phyloP scores from a whole-genome alignment of 1,140 invertebrate genomes.

The Cherax quadricarinatus region DNA sequence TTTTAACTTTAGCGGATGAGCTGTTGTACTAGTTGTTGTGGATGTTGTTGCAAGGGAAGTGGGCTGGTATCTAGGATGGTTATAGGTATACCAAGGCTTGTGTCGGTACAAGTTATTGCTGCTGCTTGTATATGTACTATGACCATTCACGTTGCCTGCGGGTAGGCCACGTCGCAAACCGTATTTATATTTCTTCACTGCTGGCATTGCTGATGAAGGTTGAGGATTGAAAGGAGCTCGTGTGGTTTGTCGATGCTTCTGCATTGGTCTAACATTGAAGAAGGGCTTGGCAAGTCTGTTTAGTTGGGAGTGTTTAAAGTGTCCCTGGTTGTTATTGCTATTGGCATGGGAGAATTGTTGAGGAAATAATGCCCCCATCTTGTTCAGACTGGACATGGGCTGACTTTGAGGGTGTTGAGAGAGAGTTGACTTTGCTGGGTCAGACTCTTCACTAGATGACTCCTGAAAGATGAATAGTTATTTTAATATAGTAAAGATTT shows the following conservation, averaged over 20 bases:
- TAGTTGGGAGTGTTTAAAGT: background rate
- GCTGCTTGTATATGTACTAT: slow-evolving; percentile 13
- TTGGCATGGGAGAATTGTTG: background rate
- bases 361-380: slow-evolving; percentile 17
- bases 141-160: slow-evolving; percentile 53
- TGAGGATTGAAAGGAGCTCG: background rate
- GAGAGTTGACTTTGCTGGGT: background rate
- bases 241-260: background rate
- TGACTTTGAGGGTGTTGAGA: background rate
- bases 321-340: background rate
- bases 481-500: no score
- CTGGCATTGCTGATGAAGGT: background rate
- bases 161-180: slow-evolving; percentile 71
- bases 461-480: background rate
- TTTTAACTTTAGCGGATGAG: background rate
- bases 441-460: background rate
- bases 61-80: background rate
- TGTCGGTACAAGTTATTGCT: slow-evolving; percentile 40
- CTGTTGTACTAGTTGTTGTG: slow-evolving; percentile 33
- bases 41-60: slow-evolving; percentile 20
- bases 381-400: slow-evolving; percentile 15
- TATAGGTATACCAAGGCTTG: slow-evolving; percentile 61
- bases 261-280: background rate
- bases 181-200: slow-evolving; percentile 59
- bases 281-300: background rate